Conservation (phyloP, 2,888 invertebrate genomes). For the Amitus sp. region DNA sequence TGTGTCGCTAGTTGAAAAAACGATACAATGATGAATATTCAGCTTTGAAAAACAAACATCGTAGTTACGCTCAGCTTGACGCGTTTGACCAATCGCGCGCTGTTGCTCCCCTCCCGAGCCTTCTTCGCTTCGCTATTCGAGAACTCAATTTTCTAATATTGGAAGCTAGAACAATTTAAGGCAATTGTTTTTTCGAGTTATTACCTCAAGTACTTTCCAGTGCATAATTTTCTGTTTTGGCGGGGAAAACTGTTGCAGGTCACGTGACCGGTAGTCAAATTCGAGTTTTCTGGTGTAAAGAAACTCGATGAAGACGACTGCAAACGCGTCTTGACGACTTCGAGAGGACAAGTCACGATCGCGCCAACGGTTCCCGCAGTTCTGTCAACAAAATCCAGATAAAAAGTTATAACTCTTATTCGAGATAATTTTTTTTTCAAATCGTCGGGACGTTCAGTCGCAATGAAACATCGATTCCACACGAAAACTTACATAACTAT, state of each 20-base stretch:
- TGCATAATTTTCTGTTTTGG: conserved; percentile 80
- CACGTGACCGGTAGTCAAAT: conserved; percentile 64
- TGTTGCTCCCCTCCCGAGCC: no score
- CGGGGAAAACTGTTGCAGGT: conserved; percentile 71
- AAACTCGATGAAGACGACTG: conserved; percentile 88
- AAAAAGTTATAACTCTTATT: background rate
- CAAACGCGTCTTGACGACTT: conserved; percentile 96
- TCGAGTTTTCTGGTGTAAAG: conserved; percentile 55
- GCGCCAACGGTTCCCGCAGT: conserved; percentile 97
- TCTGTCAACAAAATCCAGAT: conserved; percentile 69
- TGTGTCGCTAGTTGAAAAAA: no score
- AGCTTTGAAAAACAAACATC: no score
- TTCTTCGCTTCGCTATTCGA: no score
- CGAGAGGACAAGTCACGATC: conserved; percentile 95
- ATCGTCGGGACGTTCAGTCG: background rate
- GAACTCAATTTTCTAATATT: no score
- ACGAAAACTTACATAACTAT: no score
- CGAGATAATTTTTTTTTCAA: background rate
- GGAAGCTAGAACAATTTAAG: conserved; percentile 2
- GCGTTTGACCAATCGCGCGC: no score
- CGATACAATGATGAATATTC: no score
- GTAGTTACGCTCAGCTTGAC: no score
- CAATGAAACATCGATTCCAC: no score
- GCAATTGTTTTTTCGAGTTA: no score
- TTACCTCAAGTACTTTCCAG: conserved; percentile 64